These are phyloP conservation scores for Oscheius sp. DNA, from an alignment of 2,888 invertebrate species.

Conservation along the genomic window DNA sequence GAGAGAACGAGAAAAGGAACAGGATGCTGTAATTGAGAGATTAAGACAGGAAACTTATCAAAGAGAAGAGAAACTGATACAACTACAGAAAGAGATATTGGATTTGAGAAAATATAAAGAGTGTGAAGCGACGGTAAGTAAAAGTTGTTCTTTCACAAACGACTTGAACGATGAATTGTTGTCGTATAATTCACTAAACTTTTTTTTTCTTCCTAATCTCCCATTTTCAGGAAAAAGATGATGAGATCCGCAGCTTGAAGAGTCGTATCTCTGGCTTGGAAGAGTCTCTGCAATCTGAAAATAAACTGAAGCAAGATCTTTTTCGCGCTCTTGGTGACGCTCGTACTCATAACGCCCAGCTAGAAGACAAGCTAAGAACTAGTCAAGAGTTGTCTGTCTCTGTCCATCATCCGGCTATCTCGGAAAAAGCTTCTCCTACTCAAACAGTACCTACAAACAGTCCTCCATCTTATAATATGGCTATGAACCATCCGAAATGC, in stretches of 20 bases:
- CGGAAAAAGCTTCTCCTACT: slow-evolving; percentile 48
- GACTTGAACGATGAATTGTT: too few relatives aligned
- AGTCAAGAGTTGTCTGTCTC: slow-evolving; percentile 24
- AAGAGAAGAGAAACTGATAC: slow-evolving; percentile 77
- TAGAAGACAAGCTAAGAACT: slow-evolving; percentile 34
- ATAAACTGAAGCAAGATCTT: slow-evolving; percentile 94
- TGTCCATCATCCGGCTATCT: slow-evolving; percentile 29
- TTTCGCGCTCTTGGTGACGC: slow-evolving; percentile 77
- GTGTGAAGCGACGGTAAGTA: slow-evolving; percentile 15
- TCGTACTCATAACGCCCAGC: slow-evolving; percentile 35
- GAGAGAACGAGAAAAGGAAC: slow-evolving; percentile 49
- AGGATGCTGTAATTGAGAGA: slow-evolving; percentile 50
- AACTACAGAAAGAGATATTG: slow-evolving; percentile 76
- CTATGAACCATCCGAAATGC: slow-evolving; percentile 30
- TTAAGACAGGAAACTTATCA: slow-evolving; percentile 43
- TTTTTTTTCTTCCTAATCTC: background rate
- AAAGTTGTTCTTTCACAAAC: too few relatives aligned
- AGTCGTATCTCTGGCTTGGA: slow-evolving; percentile 91
- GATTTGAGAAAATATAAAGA: slow-evolving; percentile 76
- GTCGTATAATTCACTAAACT: background rate
- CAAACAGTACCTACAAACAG: slow-evolving; percentile 25
- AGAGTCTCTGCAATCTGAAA: slow-evolving; percentile 92
- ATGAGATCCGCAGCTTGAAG: slow-evolving; percentile 76
- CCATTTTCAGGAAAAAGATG: slow-evolving; percentile 40
- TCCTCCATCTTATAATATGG: slow-evolving; percentile 44